Base-by-base conservation (phyloP, 2,113 vertebrate genomes). In the Indicator indicator region DNA sequence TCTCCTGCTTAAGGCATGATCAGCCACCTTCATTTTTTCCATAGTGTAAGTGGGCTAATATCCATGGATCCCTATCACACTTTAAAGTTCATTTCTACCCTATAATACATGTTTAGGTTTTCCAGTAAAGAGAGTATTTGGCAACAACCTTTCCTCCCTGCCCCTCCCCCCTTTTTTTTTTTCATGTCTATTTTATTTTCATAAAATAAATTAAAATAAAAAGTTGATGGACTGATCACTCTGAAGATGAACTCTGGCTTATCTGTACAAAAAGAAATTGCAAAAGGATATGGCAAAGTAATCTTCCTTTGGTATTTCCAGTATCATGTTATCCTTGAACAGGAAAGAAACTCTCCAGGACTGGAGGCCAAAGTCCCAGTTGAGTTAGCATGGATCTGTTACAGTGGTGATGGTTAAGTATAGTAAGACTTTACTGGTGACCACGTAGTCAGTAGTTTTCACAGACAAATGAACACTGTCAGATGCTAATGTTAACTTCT, bases 1-100 rank as follows among this genome's bases (percentile, higher is more conserved):
- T 88, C 55, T 89, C 21, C 68, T 91, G 52, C 42, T 78, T 82
- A 82, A 36, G 64, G n/a, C 32, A 85, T 21, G 36, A 82, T 87
- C 86, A 76, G 50, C 42, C 72, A 72, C 67, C 79, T 93, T 68
- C 50, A 65, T 79, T 93, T 89, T 82, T 82, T 75, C 83, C 86
- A 32, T 72, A 10, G 44, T 73, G 40, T 79, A 42, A 96, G 67
- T 79, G 36, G 32, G 54, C 36, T 89, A 85, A 83, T 76, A 84
- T 89, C 46, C 78, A 73, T 32, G 16, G 65, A 90, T 85, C 23
- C 27, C 68, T 73, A 82, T 50, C 16, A 1, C 52, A 75, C 30
- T 72, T 20, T 76, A 74, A 92, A 92, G 83, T 79, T 92, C 27
- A 92, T 96, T 96, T 96, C 74, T 55, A 87, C 40, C 11, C 20